These are phyloP conservation scores for Acleris sparsana DNA, from an alignment of 2,888 invertebrate genomes.

Conservation along the genomic window DNA sequence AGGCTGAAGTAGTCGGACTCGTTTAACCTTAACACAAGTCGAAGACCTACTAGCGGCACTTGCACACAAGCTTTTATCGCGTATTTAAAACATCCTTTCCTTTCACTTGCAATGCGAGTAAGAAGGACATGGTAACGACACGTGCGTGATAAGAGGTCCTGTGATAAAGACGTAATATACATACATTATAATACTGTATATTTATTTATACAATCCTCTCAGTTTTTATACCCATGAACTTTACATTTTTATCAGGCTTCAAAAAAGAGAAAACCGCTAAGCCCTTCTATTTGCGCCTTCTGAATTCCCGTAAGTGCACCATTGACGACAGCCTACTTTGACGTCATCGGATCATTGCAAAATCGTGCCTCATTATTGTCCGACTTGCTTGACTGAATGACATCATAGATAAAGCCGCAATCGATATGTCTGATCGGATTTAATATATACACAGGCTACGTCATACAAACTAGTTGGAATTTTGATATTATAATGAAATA, in stretches of 20 bases:
- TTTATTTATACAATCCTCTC: background rate
- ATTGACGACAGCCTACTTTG: constrained; percentile 13
- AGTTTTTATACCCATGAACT: background rate
- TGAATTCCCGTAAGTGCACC: constrained; percentile 1
- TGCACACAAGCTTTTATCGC: too few species aligned
- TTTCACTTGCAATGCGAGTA: too few species aligned
- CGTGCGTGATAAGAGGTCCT: too few species aligned
- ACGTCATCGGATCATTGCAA: constrained; percentile 32
- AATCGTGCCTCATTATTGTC: constrained; percentile 29
- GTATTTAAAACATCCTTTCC: too few species aligned
- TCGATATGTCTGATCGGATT: constrained; percentile 1
- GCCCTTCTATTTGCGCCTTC: constrained; percentile 8
- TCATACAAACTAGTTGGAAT: constrained; percentile 7
- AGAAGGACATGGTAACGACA: too few species aligned
- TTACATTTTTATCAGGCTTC: background rate
- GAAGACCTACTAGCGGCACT: too few species aligned
- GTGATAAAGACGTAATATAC: background rate
- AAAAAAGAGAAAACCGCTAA: background rate
- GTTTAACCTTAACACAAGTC: too few species aligned
- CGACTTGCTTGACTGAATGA: constrained; percentile 7
- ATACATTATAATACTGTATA: background rate
- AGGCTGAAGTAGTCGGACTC: background rate
- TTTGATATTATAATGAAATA: constrained; percentile 7
- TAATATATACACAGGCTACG: constrained; percentile 14
- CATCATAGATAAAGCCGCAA: constrained; percentile 10